Percentiles rank a stretch among this genome's conserved stretches.
Conservation (phyloP, 2,113 vertebrate species). For the Notarius lentiginosus region DNA sequence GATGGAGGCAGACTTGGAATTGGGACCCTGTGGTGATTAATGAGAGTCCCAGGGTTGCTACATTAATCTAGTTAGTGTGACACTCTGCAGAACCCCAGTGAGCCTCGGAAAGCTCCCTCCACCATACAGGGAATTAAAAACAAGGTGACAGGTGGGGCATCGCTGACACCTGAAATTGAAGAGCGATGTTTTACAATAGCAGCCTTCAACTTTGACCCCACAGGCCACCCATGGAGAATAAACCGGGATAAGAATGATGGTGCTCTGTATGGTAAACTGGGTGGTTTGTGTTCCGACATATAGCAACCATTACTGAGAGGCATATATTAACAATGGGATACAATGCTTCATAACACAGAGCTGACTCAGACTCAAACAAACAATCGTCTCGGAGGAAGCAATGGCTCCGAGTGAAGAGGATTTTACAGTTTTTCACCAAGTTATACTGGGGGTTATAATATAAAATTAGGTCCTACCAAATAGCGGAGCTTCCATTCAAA, state of each 20-base stretch:
- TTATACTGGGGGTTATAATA: too few relatives aligned
- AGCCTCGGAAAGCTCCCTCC: neutral
- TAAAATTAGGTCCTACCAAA: too few relatives aligned
- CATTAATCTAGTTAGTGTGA: constrained; percentile 51
- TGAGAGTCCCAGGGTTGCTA: constrained; percentile 34
- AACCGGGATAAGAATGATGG: neutral
- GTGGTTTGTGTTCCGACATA: neutral
- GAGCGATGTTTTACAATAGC: constrained; percentile 36
- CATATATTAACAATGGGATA: neutral
- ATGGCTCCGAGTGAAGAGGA: neutral
- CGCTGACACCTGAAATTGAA: constrained; percentile 36
- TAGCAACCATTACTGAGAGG: neutral
- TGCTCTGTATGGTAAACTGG: neutral
- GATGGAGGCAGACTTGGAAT: constrained; percentile 24
- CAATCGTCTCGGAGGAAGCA: neutral
- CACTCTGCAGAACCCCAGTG: constrained; percentile 28
- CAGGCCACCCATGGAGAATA: neutral
- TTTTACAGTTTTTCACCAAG: neutral
- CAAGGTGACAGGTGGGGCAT: constrained; percentile 26
- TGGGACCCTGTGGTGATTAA: constrained; percentile 34
- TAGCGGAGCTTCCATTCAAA: too few relatives aligned
- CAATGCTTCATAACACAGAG: constrained; percentile 13
- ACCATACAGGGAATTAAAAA: constrained; percentile 29
- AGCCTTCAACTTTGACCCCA: constrained; percentile 35
- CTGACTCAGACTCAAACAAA: neutral